These are phyloP conservation scores for Hirudo medicinalis DNA, from an alignment of 1,140 invertebrate species.

Conservation along the genomic window DNA sequence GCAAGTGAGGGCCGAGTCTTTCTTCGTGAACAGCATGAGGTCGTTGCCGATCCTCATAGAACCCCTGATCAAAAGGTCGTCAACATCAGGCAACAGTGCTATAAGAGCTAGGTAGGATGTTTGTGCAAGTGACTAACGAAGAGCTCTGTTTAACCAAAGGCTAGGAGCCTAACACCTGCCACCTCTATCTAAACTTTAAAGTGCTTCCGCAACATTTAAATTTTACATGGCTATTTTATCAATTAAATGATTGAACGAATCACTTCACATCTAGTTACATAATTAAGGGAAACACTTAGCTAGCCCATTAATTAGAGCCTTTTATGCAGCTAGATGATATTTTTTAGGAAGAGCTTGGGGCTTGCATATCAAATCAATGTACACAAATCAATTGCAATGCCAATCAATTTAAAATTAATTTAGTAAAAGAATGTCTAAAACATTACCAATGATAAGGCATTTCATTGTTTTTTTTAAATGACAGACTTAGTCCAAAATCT, in stretches of 20 bases:
- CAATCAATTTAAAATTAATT: conserved; percentile 5
- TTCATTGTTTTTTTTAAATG: no score
- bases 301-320: not conserved
- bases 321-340: no score
- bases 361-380: no score
- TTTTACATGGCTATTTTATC: no score
- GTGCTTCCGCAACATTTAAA: no score
- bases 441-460: not conserved
- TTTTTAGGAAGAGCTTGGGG: no score
- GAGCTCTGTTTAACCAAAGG: no score
- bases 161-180: no score
- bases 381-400: not conserved
- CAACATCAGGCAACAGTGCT: not conserved
- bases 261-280: not conserved
- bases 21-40: conserved; percentile 43
- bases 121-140: no score
- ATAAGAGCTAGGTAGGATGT: no score
- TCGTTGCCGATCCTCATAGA: conserved; percentile 44
- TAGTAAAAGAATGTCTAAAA: not conserved
- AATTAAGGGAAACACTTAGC: not conserved
- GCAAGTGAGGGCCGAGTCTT: conserved; percentile 35
- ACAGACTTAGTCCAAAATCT: not conserved
- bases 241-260: not conserved
- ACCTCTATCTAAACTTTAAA: no score
- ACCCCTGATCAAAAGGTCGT: conserved; percentile 31